A percentile compares a stretch with the other conserved stretches of the same genome.
phyloP scores from a whole-genome alignment of 92 coral and sea anemone genomes.

The Bergia puertoricense region DNA sequence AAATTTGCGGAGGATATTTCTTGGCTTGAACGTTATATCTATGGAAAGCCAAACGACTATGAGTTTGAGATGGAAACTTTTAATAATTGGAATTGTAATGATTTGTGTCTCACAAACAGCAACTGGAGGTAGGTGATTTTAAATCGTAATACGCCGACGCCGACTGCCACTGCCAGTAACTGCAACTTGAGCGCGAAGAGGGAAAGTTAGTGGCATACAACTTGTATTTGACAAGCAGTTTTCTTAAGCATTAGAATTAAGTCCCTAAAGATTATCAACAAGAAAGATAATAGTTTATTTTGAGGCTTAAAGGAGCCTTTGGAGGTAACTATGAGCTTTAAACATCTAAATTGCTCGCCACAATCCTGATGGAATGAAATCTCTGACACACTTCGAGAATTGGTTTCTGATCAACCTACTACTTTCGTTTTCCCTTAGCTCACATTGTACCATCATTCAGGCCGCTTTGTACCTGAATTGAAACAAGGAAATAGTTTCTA shows the following conservation, averaged over 20 bases:
- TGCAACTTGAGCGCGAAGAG: not conserved
- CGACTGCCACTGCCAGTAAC: not conserved
- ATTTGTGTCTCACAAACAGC: constrained; percentile 8
- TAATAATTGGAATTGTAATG: not conserved
- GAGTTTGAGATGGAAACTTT: constrained; percentile 18
- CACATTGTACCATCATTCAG: not conserved
- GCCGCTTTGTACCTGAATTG: not conserved
- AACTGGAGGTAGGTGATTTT: constrained; percentile 12
- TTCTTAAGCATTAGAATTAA: constrained; percentile 45
- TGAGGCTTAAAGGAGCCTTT: not conserved
- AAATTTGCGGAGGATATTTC: constrained; percentile 4
- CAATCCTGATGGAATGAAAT: not conserved
- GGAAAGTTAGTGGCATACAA: constrained; percentile 10
- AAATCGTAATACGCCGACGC: not conserved
- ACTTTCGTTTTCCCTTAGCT: not conserved
- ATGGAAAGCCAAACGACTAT: constrained; percentile 2
- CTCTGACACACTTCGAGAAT: not conserved
- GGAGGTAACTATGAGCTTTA: not conserved
- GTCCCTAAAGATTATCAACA: constrained; percentile 39
- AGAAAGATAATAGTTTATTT: constrained; percentile 32
- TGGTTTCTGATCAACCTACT: not conserved
- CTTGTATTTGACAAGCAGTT: constrained; percentile 41
- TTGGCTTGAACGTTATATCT: constrained; percentile 12
- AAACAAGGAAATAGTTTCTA: not conserved
- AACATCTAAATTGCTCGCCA: not conserved